Percentiles rank a stretch among this genome's conserved stretches.
These are phyloP conservation scores for Microtus montanus DNA, from an alignment of 2,113 vertebrate species.

Conservation along the genomic window DNA sequence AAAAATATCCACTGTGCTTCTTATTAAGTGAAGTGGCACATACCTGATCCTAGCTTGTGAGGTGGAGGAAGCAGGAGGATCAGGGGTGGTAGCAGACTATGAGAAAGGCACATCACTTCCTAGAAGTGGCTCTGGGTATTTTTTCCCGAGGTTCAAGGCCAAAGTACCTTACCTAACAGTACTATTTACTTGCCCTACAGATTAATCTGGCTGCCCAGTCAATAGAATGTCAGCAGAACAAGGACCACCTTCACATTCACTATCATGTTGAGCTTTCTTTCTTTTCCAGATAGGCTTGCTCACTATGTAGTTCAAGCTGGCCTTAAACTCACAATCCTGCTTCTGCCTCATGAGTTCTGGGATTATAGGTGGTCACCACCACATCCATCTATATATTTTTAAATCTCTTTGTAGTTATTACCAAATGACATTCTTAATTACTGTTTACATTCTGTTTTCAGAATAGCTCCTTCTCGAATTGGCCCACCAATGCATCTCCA, in stretches of 20 bases:
- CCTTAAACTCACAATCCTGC: not conserved
- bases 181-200: slow-evolving; percentile 14
- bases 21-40: not conserved
- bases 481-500: not conserved
- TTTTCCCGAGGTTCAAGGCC: slow-evolving; percentile 3
- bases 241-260: not conserved
- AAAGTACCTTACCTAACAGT: slow-evolving; percentile 52
- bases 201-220: not conserved
- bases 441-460: not conserved
- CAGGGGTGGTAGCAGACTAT: not conserved
- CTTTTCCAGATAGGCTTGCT: not conserved
- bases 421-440: not conserved
- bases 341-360: not conserved
- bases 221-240: slow-evolving; percentile 22
- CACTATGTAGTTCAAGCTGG: not conserved
- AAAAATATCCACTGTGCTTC: not conserved
- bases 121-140: slow-evolving; percentile 14
- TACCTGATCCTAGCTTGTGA: not conserved
- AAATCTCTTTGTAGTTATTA: not conserved
- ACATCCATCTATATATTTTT: not conserved
- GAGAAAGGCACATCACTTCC: not conserved
- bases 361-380: not conserved
- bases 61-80: not conserved
- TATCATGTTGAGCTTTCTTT: not conserved
- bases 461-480: not conserved